Base-by-base conservation (phyloP, 2,113 vertebrate genomes). In the Australoheros scitulus region DNA sequence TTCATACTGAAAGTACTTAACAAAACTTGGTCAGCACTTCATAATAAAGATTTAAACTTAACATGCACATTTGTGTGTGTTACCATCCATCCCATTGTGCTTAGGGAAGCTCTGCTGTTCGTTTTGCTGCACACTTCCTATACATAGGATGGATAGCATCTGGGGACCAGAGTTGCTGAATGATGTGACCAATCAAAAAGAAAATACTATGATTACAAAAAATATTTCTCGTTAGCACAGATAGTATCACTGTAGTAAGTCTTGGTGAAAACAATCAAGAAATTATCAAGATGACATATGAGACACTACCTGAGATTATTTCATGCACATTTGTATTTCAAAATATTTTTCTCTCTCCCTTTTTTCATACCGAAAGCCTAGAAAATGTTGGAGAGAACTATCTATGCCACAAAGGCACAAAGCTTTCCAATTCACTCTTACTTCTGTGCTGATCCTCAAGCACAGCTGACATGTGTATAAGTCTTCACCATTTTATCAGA, bases 401-500 rank as follows among this genome's bases (percentile, higher is more conserved):
- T 83, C 65, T 55, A 64, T 60, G 86, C 77, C 89, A 89, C 76
- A 85, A 79, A 90, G 87, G 83, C 82, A 87, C 76, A 87, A 87
- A 86, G 86, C 57, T 60, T 84, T 83, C 79, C 82, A 58, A 57
- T 83, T 89, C 85, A 83, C 18, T 55, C 68, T 72, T 72, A 72
- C 82, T 86, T 88, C 85, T 60, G 60, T 81, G 86, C 80, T 84
- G 87, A 91, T 88, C 68, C 87, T 87, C 83, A 86, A 90, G 77
- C 80, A 64, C 86, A 89, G 88, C 90, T 91, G 92, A 94, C 88
- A 88, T 92, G 87, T 88, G 88, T 92, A 93, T 92, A 79, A 91
- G 84, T 84, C 90, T 83, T 93, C 86, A 93, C 92, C 74, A 87
- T 96, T 85, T 92, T 95, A 93, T 95, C 88, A 89, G 81, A 84